Conservation (phyloP, 2,797 vertebrate genomes). For the Eurystomus glaucurus region DNA sequence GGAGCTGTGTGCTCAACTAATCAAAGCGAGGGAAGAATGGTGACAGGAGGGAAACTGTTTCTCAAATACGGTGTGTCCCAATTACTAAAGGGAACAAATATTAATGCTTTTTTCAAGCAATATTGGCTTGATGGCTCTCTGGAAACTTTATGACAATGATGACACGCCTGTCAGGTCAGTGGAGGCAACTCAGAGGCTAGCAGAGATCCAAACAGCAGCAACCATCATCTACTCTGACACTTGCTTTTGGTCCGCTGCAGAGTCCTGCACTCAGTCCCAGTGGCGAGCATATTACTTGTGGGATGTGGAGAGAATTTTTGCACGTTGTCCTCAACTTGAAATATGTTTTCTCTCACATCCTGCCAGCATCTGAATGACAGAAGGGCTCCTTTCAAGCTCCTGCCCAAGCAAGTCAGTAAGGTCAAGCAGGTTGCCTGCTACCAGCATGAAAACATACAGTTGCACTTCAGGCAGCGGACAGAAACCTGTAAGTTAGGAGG, state of each 20-base stretch:
- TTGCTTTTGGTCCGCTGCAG: not conserved
- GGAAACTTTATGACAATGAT: not conserved
- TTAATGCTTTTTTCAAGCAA: not conserved
- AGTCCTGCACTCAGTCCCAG: not conserved
- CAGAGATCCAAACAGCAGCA: not conserved
- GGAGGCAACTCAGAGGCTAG: not conserved
- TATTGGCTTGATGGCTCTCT: not conserved
- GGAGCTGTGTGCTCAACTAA: not conserved
- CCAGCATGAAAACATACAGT: not conserved
- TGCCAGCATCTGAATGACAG: not conserved
- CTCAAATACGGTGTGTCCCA: not conserved
- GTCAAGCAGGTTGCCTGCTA: not conserved
- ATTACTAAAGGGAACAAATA: not conserved
- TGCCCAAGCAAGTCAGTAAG: not conserved
- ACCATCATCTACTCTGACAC: not conserved
- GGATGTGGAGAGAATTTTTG: rapidly evolving
- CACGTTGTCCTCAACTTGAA: not conserved
- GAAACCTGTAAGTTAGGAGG: not conserved
- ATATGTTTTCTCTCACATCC: not conserved
- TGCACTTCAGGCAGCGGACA: not conserved
- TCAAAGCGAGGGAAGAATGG: not conserved
- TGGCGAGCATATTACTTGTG: not conserved
- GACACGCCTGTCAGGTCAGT: not conserved
- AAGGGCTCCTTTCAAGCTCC: not conserved
- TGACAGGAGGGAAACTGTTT: not conserved